Percentiles rank a stretch among this genome's conserved stretches.
Conservation (phyloP, 2,888 invertebrate genomes). For the Flabesymbios commensalis region DNA sequence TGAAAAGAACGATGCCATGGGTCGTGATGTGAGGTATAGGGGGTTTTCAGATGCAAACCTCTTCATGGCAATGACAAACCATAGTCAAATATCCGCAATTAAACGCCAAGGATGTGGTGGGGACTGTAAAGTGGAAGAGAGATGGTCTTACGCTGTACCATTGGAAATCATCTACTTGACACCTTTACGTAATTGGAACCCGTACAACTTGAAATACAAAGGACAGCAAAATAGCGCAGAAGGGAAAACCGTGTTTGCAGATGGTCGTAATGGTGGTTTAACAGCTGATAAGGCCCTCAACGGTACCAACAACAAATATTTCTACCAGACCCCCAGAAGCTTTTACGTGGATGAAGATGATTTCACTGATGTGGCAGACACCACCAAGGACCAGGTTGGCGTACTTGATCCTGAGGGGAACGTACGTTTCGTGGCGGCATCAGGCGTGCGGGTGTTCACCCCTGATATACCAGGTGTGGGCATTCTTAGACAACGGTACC, state of each 20-base stretch:
- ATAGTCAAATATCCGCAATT: slow-evolving; percentile 36
- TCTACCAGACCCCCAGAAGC: background rate
- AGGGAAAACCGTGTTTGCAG: too few relatives aligned
- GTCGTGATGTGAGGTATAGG: background rate
- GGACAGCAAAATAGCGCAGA: slow-evolving; percentile 6
- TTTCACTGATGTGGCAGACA: background rate
- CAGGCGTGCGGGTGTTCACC: background rate
- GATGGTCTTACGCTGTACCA: slow-evolving; percentile 46
- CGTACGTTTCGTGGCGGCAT: background rate
- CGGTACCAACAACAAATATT: background rate
- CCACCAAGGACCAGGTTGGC: background rate
- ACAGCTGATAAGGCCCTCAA: too few relatives aligned
- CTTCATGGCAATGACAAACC: slow-evolving; percentile 42
- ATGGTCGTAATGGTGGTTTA: too few relatives aligned
- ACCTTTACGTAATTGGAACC: slow-evolving; percentile 48
- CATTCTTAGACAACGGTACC: background rate
- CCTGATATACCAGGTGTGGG: background rate
- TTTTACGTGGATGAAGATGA: background rate
- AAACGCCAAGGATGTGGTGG: slow-evolving; percentile 9
- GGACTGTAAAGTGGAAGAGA: slow-evolving; percentile 7
- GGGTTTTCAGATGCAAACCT: slow-evolving; percentile 27
- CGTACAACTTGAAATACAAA: slow-evolving; percentile 38
- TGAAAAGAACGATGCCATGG: slow-evolving; percentile 10
- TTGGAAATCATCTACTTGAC: slow-evolving; percentile 49
- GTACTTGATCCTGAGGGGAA: background rate